Evolutionary conservation across 2,113 vertebrate genomes (phyloP).

Genomic region (Conger conger): DNA sequence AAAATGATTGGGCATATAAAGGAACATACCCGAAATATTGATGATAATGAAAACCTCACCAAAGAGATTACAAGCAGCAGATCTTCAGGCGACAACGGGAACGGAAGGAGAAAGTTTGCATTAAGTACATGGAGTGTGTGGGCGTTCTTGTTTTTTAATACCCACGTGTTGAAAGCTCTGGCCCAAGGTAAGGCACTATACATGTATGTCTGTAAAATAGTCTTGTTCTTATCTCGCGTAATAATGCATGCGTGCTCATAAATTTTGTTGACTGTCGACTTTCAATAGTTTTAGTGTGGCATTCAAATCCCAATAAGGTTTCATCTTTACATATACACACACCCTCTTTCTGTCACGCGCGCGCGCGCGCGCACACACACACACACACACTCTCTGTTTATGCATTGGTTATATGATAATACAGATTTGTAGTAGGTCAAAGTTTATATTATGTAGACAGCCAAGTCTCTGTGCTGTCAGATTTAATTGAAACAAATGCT

Average conservation of each 20-base stretch:
- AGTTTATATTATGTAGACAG: background rate
- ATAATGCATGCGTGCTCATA: background rate
- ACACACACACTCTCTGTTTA: background rate
- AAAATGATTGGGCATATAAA: background rate
- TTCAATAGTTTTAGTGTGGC: background rate
- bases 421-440: background rate
- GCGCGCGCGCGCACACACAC: background rate
- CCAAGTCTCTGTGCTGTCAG: background rate
- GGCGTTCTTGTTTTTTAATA: constrained; percentile 75
- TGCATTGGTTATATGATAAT: background rate
- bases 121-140: constrained; percentile 72
- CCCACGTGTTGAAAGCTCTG: constrained; percentile 78
- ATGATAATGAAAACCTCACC: background rate
- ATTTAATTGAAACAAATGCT: background rate
- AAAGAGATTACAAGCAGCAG: constrained; percentile 2
- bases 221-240: background rate
- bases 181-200: constrained; percentile 75
- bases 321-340: background rate
- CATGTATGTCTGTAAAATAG: constrained; percentile 16
- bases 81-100: constrained; percentile 31
- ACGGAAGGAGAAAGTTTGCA: constrained; percentile 72
- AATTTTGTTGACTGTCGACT: background rate
- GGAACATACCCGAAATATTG: constrained; percentile 3
- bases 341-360: no score
- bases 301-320: background rate